Base-by-base conservation (phyloP, 2,888 invertebrate species). In the Drosophila nr. perissopoda region DNA sequence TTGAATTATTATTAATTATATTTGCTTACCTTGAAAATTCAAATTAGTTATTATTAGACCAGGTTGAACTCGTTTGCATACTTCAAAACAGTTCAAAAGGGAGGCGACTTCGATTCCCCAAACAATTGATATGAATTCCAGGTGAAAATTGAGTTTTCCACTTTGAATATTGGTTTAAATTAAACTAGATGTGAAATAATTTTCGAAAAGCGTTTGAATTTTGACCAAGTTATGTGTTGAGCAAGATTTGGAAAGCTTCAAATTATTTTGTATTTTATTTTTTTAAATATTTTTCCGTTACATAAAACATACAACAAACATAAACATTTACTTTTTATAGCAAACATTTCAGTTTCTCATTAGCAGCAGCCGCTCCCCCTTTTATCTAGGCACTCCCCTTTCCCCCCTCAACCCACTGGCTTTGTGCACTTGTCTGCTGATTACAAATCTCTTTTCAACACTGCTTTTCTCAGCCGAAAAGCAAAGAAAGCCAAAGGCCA, bases 401-500 rank as follows among this genome's bases (percentile, higher is more conserved):
- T 25, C 38, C 11, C 1, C 10, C 3, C 2, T 3, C 10, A 8
- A 31, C 16, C 2, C 33, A 21, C 36, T 53, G n/a, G 25, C 46
- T 33, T 36, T 38, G 27, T 27, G 25, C 49, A 29, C 16, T n/a
- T 40, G 16, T 31, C 8, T 16, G 34, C 25, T 16, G 33, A 4
- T 46, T 31, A 13, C 8, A 13, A 38, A 40, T 27, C 69, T 77
- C 25, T 40, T 64, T 64, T 79, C 79, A 75, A 42, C 59, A 70
- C 51, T 36, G 16, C 18, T 18, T 13, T 7, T n/a, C 36, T 67
- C 78, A 52, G 29, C 64, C 56, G 40, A 74, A 80, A 71, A 74
- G 79, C 69, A 77, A 69, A 36, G 81, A 78, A 70, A 75, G 69
- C 71, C 76, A 66, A 71, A 74, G 70, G 54, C 66, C 62, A 62